Conservation (phyloP, 2,888 invertebrate genomes). For the Pyrrhosoma nymphula region DNA sequence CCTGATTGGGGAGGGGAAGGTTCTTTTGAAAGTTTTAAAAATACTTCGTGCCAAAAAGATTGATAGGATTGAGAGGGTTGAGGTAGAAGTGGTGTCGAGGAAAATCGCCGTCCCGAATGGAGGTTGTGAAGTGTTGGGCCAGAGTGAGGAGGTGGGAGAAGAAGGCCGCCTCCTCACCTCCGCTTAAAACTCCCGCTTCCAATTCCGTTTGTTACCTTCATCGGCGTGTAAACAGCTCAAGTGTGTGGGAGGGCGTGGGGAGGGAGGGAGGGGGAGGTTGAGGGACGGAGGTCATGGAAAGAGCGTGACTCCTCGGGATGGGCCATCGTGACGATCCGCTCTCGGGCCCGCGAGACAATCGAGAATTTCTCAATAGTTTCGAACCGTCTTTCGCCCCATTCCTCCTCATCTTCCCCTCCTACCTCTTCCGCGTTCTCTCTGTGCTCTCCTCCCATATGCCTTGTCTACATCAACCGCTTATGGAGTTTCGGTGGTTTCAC, state of each 20-base stretch:
- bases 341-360: background rate
- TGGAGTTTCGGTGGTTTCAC: no score
- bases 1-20: background rate
- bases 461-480: background rate
- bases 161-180: background rate
- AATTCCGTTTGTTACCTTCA: background rate
- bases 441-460: background rate
- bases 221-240: background rate
- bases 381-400: background rate
- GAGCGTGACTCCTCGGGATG: slow-evolving; percentile 51
- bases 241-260: background rate
- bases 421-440: background rate
- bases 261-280: background rate
- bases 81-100: background rate
- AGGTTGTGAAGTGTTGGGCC: background rate
- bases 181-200: background rate
- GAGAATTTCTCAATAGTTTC: slow-evolving; percentile 52
- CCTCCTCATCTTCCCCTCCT: background rate
- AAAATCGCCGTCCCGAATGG: background rate
- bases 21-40: background rate
- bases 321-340: slow-evolving; percentile 51
- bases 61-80: no score
- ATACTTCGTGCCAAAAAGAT: background rate
- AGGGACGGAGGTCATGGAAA: background rate
- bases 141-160: background rate